Evolutionary conservation across 1,140 invertebrate genomes (phyloP).

Genomic region (Amyelois transitella): DNA sequence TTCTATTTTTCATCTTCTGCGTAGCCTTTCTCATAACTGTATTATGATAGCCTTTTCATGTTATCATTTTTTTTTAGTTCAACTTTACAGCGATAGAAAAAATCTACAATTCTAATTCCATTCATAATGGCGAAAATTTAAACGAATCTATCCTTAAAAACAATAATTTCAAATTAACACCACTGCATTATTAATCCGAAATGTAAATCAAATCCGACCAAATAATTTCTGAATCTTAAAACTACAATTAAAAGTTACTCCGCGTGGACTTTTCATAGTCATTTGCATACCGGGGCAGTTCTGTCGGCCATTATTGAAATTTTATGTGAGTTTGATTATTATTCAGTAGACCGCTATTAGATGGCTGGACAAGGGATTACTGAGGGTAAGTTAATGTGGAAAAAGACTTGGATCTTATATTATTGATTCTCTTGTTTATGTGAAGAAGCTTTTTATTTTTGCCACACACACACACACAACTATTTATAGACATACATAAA

Average conservation of each 20-base stretch:
- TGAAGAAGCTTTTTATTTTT: too few relatives aligned
- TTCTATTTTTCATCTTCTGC: too few relatives aligned
- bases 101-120: too few relatives aligned
- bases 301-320: slow-evolving; percentile 65
- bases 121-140: too few relatives aligned
- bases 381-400: slow-evolving; percentile 25
- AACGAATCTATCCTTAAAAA: too few relatives aligned
- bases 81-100: too few relatives aligned
- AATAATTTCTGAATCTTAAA: not conserved
- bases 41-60: too few relatives aligned
- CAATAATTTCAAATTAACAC: not conserved
- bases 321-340: slow-evolving; percentile 72
- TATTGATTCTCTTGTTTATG: too few relatives aligned
- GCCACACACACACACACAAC: too few relatives aligned
- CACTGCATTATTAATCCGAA: not conserved
- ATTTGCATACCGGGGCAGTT: slow-evolving; percentile 63
- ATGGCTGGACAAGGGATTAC: slow-evolving; percentile 53
- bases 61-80: too few relatives aligned
- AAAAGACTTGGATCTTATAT: slow-evolving; percentile 10
- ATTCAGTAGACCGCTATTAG: slow-evolving; percentile 70
- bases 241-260: not conserved
- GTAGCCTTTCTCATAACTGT: too few relatives aligned
- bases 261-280: not conserved
- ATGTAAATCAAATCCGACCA: not conserved
- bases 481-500: too few relatives aligned